Percentiles rank a stretch among this genome's conserved stretches.
phyloP scores from a whole-genome alignment of 92 coral and sea anemone genomes.

The Umimayanthus chanpuru region DNA sequence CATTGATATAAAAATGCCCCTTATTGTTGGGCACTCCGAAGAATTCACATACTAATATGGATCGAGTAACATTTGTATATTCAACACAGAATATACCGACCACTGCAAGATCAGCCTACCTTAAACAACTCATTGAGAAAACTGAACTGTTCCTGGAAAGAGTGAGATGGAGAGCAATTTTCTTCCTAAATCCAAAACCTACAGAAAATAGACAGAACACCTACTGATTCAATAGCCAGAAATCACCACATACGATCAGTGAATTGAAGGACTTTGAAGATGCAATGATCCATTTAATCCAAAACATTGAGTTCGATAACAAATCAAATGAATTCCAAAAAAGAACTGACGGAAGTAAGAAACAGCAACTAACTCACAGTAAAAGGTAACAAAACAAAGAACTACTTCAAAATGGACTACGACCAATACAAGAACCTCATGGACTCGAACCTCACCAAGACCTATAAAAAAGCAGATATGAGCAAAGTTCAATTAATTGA shows the following conservation, averaged over 20 bases:
- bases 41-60: too few species aligned
- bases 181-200: neutral
- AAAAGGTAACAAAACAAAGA: neutral
- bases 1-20: too few species aligned
- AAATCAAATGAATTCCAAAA: neutral
- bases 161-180: too few species aligned
- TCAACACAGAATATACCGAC: too few species aligned
- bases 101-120: too few species aligned
- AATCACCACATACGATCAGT: neutral
- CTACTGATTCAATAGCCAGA: too few species aligned
- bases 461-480: neutral
- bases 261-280: neutral
- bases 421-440: neutral
- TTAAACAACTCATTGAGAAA: too few species aligned
- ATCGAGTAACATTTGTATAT: too few species aligned
- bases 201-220: too few species aligned
- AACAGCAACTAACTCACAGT: neutral
- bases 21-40: too few species aligned
- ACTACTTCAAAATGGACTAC: neutral
- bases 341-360: neutral
- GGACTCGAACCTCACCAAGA: neutral
- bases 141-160: too few species aligned
- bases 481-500: neutral
- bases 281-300: neutral
- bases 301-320: neutral